Percentiles rank a stretch among this genome's conserved stretches.
phyloP scores from a whole-genome alignment of 2,113 vertebrate genomes.

The Gallinago paraguaiae region DNA sequence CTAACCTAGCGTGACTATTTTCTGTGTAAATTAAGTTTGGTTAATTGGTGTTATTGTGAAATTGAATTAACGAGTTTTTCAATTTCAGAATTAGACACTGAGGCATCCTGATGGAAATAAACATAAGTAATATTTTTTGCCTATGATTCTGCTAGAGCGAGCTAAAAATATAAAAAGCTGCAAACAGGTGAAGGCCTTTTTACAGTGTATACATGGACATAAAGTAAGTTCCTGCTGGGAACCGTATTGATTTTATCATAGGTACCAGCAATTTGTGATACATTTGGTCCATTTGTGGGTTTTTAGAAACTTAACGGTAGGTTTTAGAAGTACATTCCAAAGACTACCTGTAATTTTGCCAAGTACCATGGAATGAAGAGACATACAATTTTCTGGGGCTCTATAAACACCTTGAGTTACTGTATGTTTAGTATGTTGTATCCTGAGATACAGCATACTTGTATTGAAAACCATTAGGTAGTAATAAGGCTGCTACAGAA shows the following conservation, averaged over 20 bases:
- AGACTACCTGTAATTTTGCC: neutral
- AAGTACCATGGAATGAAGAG: neutral
- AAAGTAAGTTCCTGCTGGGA: neutral
- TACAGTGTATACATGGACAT: neutral
- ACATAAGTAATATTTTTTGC: neutral
- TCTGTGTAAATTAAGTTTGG: neutral
- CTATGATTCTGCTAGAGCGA: neutral
- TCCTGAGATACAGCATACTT: neutral
- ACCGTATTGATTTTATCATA: neutral
- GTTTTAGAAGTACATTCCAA: neutral
- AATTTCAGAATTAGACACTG: neutral
- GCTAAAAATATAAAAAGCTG: neutral
- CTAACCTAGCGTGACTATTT: neutral
- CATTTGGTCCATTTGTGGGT: neutral
- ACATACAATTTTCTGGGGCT: accelerated
- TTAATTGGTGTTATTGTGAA: neutral
- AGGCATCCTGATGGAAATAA: neutral
- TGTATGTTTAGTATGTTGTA: neutral
- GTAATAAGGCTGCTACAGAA: neutral
- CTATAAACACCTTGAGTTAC: neutral
- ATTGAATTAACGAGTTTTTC: neutral
- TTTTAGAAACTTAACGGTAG: neutral
- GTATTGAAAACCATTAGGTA: neutral
- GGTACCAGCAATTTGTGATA: neutral
- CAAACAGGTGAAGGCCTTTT: neutral